Evolutionary conservation across 2,113 vertebrate species (phyloP).

Genomic region (Ceyx cyanopectus): DNA sequence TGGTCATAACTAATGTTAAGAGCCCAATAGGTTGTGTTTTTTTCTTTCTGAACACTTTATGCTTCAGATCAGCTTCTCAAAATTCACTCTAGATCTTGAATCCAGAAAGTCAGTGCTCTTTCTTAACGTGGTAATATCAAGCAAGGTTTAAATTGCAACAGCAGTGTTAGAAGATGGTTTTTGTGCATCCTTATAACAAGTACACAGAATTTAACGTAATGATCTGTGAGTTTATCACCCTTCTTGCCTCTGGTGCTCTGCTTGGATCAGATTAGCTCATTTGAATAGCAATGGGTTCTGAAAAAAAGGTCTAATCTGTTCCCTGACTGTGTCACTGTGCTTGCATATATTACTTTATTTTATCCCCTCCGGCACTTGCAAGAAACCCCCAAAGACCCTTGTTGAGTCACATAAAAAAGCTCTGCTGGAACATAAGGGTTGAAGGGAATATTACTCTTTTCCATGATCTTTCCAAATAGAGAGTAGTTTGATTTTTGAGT

Average conservation of each 20-base stretch:
- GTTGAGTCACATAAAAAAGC: conserved; percentile 42
- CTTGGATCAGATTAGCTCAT: conserved; percentile 67
- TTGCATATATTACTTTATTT: conserved; percentile 36
- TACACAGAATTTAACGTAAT: conserved; percentile 43
- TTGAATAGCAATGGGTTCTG: conserved; percentile 57
- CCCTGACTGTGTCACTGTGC: conserved; percentile 28
- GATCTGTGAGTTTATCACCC: conserved; percentile 24
- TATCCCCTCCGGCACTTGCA: conserved; percentile 34
- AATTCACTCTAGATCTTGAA: background rate
- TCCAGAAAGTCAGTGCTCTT: background rate
- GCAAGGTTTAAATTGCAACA: background rate
- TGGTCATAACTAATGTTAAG: background rate
- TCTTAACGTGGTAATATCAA: background rate
- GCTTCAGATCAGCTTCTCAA: background rate
- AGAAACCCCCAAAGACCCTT: conserved; percentile 41
- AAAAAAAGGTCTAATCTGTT: conserved; percentile 37
- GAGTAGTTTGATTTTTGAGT: background rate
- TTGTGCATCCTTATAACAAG: conserved; percentile 1
- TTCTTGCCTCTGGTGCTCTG: conserved; percentile 41
- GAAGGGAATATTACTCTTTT: conserved; percentile 7
- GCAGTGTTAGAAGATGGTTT: background rate
- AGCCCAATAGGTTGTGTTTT: background rate
- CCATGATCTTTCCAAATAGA: background rate
- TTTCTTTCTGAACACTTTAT: background rate
- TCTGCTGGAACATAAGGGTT: conserved; percentile 54